A percentile compares a stretch with the other conserved stretches of the same genome.
Evolutionary conservation across 2,113 vertebrate species (phyloP).

Genomic region (Thunnus thynnus): DNA sequence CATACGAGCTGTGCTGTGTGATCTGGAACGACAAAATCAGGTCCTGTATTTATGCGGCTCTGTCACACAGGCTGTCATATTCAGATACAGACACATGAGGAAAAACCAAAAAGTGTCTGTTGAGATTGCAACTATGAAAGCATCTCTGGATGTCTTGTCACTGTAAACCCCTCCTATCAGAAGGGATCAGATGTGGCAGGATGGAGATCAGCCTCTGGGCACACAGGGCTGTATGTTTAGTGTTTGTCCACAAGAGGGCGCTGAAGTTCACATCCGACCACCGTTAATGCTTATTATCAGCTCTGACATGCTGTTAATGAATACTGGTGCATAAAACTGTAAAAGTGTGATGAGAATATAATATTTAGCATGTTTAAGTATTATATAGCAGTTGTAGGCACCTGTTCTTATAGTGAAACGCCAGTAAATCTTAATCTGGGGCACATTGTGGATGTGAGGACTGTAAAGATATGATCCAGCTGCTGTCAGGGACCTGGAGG

Average conservation of each 20-base stretch:
- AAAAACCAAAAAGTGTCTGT: constrained; percentile 24
- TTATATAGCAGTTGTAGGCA: too few species aligned
- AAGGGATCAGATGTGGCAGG: constrained; percentile 51
- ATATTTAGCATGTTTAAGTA: too few species aligned
- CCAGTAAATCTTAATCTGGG: too few species aligned
- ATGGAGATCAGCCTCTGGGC: constrained; percentile 39
- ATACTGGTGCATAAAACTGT: neutral
- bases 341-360: neutral
- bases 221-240: neutral
- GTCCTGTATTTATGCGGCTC: constrained; percentile 52
- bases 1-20: constrained; percentile 59
- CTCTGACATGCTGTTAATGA: too few species aligned
- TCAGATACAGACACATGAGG: constrained; percentile 23
- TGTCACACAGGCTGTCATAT: constrained; percentile 43
- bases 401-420: too few species aligned
- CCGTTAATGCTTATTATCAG: neutral
- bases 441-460: too few species aligned
- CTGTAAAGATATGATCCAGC: too few species aligned
- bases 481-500: too few species aligned
- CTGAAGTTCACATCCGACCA: constrained; percentile 5
- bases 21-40: constrained; percentile 79
- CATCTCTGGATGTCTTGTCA: constrained; percentile 55
- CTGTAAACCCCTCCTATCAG: constrained; percentile 50
- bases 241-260: constrained; percentile 61
- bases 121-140: constrained; percentile 33